A percentile compares a stretch with the other conserved stretches of the same genome.
phyloP scores from a whole-genome alignment of 92 coral and sea anemone species.

The Porites divaricata region DNA sequence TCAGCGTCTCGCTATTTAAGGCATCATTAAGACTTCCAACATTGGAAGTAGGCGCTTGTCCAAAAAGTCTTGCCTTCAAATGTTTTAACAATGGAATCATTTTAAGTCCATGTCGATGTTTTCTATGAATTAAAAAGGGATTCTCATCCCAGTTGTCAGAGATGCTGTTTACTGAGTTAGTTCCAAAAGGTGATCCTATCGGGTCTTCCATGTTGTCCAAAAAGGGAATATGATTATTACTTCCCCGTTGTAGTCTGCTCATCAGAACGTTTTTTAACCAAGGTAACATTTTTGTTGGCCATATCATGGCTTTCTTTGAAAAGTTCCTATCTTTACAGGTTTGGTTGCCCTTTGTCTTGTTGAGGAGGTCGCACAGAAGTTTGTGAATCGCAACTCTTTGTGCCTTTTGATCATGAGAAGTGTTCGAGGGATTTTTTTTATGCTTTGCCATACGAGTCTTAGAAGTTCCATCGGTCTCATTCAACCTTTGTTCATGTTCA shows the following conservation, averaged over 20 bases:
- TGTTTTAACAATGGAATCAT: conserved; percentile 71
- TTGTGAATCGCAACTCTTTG: conserved; percentile 14
- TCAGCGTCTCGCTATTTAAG: conserved; percentile 42
- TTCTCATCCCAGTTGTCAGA: conserved; percentile 69
- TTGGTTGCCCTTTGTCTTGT: conserved; percentile 10
- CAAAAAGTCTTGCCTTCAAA: conserved; percentile 62
- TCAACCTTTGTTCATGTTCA: neutral
- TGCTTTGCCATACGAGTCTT: neutral
- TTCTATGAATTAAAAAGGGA: conserved; percentile 11
- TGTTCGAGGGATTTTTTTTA: neutral
- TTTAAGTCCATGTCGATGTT: conserved; percentile 56
- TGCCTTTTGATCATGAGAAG: neutral
- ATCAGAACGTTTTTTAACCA: conserved; percentile 71
- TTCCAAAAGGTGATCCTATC: conserved; percentile 16
- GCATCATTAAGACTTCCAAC: conserved; percentile 55
- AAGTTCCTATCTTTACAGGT: conserved; percentile 40
- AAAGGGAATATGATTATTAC: conserved; percentile 52
- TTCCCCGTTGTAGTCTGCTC: conserved; percentile 60
- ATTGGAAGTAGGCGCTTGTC: conserved; percentile 40
- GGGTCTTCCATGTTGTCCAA: conserved; percentile 64
- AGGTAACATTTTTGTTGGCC: conserved; percentile 94
- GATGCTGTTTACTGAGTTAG: neutral
- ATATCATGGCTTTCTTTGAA: conserved; percentile 89
- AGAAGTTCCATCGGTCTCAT: neutral
- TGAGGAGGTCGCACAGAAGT: conserved; percentile 27